Percentiles rank a stretch among this genome's conserved stretches.
These are phyloP conservation scores for Tetraneura akinire DNA, from an alignment of 1,140 invertebrate species.

Conservation along the genomic window DNA sequence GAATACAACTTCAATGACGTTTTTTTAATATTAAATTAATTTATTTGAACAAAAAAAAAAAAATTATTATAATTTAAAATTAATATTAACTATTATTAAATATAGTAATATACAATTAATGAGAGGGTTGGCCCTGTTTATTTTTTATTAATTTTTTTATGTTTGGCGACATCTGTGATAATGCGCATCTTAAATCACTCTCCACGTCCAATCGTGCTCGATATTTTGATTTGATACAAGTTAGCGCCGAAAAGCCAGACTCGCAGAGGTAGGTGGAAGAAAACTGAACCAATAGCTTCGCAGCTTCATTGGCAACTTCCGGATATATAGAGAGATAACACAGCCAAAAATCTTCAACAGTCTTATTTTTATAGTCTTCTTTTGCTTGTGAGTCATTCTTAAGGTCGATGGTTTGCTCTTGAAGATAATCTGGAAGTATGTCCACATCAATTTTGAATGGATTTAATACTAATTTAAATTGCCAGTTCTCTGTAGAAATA, in stretches of 20 bases:
- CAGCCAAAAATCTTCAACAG: conserved; percentile 36
- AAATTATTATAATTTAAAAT: conserved; percentile 38
- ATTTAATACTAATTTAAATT: conserved; percentile 34
- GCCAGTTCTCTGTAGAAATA: conserved; percentile 23
- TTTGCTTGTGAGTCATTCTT: conserved; percentile 18
- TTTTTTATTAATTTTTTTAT: background rate
- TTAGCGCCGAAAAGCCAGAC: conserved; percentile 53
- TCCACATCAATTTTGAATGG: conserved; percentile 44
- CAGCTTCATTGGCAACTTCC: conserved; percentile 32
- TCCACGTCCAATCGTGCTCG: conserved; percentile 52
- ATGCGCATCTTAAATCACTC: conserved; percentile 50
- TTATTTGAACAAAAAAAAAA: conserved; percentile 1
- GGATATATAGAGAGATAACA: conserved; percentile 21
- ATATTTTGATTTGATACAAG: conserved; percentile 54
- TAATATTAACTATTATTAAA: conserved; percentile 27
- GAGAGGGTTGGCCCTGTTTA: conserved; percentile 12
- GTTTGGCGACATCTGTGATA: conserved; percentile 28
- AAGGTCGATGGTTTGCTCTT: conserved; percentile 30
- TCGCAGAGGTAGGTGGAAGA: conserved; percentile 53
- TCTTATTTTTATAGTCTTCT: conserved; percentile 12
- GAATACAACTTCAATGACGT: conserved; percentile 14
- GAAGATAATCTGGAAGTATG: conserved; percentile 43
- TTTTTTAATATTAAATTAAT: conserved; percentile 37
- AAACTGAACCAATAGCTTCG: conserved; percentile 42
- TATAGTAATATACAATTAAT: conserved; percentile 16